A percentile compares a stretch with the other conserved stretches of the same genome.
Conservation (phyloP, 2,888 invertebrate genomes). For the Dolichopus griseipennis region DNA sequence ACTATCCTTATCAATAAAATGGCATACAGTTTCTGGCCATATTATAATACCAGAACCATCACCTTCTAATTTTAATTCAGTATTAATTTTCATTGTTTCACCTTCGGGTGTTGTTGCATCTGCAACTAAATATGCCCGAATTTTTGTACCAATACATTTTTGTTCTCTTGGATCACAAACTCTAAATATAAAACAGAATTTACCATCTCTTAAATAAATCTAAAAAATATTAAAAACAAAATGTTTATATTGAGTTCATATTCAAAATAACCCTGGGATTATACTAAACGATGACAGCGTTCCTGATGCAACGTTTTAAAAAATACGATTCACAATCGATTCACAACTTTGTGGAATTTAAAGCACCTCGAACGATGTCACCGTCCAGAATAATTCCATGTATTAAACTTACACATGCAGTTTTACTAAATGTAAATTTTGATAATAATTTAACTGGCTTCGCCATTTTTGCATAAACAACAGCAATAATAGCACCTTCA, state of each 20-base stretch:
- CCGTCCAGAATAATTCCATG: too few relatives aligned
- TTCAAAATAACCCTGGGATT: too few relatives aligned
- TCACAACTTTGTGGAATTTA: too few relatives aligned
- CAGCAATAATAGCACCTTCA: slow-evolving; percentile 52
- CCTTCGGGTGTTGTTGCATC: slow-evolving; percentile 51
- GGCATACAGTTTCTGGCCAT: slow-evolving; percentile 83
- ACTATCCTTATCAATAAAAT: slow-evolving; percentile 66
- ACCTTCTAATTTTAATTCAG: slow-evolving; percentile 56
- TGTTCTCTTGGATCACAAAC: slow-evolving; percentile 70
- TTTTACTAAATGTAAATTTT: slow-evolving; percentile 73
- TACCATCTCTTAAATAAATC: slow-evolving; percentile 71
- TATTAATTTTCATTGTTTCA: slow-evolving; percentile 65
- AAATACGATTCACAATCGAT: too few relatives aligned
- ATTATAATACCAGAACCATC: slow-evolving; percentile 58
- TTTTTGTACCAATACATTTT: slow-evolving; percentile 70
- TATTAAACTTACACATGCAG: slow-evolving; percentile 53
- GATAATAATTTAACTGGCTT: slow-evolving; percentile 67
- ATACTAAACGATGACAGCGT: too few relatives aligned
- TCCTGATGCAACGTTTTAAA: too few relatives aligned
- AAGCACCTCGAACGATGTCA: too few relatives aligned
- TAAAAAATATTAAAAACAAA: slow-evolving; percentile 27
- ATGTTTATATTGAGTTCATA: neutral
- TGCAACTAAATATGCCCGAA: slow-evolving; percentile 50
- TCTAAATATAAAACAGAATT: slow-evolving; percentile 68
- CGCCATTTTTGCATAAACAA: slow-evolving; percentile 70